Percentiles rank a stretch among this genome's conserved stretches.
These are phyloP conservation scores for Polymixis flavicincta DNA, from an alignment of 2,888 invertebrate genomes.

Conservation along the genomic window DNA sequence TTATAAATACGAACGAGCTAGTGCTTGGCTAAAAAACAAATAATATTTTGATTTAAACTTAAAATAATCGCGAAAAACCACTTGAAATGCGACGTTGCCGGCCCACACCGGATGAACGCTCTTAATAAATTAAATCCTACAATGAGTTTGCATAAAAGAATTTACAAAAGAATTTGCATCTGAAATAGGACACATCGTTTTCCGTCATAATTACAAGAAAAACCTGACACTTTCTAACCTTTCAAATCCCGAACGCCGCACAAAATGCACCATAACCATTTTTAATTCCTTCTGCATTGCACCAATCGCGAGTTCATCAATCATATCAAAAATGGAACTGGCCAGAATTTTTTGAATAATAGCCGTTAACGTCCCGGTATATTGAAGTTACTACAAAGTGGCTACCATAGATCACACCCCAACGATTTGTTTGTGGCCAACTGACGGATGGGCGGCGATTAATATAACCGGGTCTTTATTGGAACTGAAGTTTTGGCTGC, in stretches of 20 bases:
- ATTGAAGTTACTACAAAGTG: constrained; percentile 76
- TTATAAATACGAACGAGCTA: too few species aligned
- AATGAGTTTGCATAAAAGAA: background rate
- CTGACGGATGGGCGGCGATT: constrained; percentile 79
- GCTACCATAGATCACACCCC: constrained; percentile 74
- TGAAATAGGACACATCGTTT: background rate
- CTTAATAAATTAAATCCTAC: background rate
- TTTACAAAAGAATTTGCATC: background rate
- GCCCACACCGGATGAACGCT: too few species aligned
- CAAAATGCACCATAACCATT: constrained; percentile 13
- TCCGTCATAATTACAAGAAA: background rate
- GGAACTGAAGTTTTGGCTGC: constrained; percentile 67
- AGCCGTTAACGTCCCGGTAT: constrained; percentile 65
- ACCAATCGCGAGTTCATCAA: constrained; percentile 57
- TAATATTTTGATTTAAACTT: too few species aligned
- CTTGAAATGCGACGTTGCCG: too few species aligned
- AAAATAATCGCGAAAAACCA: too few species aligned
- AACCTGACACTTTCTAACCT: background rate
- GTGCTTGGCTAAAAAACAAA: too few species aligned
- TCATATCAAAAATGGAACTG: constrained; percentile 59
- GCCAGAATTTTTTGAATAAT: constrained; percentile 63
- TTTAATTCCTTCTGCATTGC: constrained; percentile 51
- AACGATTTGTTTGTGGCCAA: constrained; percentile 80
- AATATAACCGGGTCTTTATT: constrained; percentile 78
- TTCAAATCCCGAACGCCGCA: background rate